Evolutionary conservation across 2,888 invertebrate species (phyloP).

Genomic region (Drosophila greeni): DNA sequence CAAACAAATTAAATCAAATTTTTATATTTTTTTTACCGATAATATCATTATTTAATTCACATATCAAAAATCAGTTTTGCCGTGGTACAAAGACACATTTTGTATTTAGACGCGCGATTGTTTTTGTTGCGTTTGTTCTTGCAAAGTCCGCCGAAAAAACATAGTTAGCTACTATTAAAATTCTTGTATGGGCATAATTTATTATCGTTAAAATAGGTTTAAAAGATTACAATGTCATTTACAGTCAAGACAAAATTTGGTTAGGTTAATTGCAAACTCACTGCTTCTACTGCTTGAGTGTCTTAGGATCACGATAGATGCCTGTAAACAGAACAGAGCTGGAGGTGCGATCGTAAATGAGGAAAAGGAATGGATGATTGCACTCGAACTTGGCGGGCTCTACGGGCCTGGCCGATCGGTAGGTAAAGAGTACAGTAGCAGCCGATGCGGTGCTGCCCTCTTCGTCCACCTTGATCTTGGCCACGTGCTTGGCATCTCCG

Average conservation of each 20-base stretch:
- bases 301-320: slow-evolving; percentile 78
- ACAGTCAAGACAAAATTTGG: slow-evolving; percentile 48
- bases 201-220: slow-evolving; percentile 46
- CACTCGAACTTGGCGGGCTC: slow-evolving; percentile 89
- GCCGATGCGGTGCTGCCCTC: slow-evolving; percentile 92
- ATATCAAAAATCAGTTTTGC: no score
- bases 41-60: no score
- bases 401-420: slow-evolving; percentile 89
- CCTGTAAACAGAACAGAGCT: slow-evolving; percentile 78
- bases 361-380: slow-evolving; percentile 91
- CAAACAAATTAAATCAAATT: no score
- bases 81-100: no score
- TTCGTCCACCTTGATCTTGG: slow-evolving; percentile 90
- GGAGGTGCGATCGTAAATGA: slow-evolving; percentile 84
- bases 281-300: slow-evolving; percentile 45
- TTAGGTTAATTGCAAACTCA: slow-evolving; percentile 29
- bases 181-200: slow-evolving; percentile 51
- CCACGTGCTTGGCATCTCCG: slow-evolving; percentile 86
- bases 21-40: no score
- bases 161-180: no score
- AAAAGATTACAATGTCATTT: slow-evolving; percentile 26
- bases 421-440: slow-evolving; percentile 90
- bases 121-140: no score
- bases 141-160: no score
- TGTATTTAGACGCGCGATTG: background rate